Evolutionary conservation across 2,113 vertebrate genomes (phyloP).

Genomic region (Ctenomys sociabilis): DNA sequence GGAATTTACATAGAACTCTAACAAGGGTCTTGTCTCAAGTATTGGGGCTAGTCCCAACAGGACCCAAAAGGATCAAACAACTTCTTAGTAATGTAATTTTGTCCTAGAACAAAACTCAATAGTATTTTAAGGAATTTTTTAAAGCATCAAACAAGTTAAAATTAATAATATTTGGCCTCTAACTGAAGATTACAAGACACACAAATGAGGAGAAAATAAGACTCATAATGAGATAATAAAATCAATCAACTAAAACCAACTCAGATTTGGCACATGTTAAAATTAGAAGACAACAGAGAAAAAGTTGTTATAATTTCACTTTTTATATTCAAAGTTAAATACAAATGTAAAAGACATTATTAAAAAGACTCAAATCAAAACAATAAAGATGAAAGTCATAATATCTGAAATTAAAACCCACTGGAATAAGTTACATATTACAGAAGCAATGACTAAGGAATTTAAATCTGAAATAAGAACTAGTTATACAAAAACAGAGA

Average conservation of each 20-base stretch:
- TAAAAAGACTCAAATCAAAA: neutral
- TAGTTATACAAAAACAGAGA: slow-evolving; percentile 43
- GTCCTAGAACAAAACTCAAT: slow-evolving; percentile 21
- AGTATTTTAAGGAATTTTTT: slow-evolving; percentile 47
- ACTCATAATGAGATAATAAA: slow-evolving; percentile 31
- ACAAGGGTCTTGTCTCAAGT: neutral
- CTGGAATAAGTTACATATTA: neutral
- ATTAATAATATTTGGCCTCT: slow-evolving; percentile 29
- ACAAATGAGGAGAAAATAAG: slow-evolving; percentile 32
- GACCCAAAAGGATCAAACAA: slow-evolving; percentile 26
- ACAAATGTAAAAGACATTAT: slow-evolving; percentile 2
- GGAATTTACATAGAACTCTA: neutral
- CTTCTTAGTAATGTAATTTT: slow-evolving; percentile 32
- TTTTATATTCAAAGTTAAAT: neutral
- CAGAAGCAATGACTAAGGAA: slow-evolving; percentile 39
- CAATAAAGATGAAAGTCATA: slow-evolving; percentile 9
- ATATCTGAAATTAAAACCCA: neutral
- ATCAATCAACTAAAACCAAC: slow-evolving; percentile 38
- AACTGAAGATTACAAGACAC: slow-evolving; percentile 38
- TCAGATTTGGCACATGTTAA: slow-evolving; percentile 46
- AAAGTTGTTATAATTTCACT: slow-evolving; percentile 1
- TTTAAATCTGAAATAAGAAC: neutral
- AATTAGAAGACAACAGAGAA: slow-evolving; percentile 34
- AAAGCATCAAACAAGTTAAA: slow-evolving; percentile 49
- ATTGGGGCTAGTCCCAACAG: neutral